phyloP scores from a whole-genome alignment of 2,888 invertebrate genomes.

The Cosmopolites sordidus region DNA sequence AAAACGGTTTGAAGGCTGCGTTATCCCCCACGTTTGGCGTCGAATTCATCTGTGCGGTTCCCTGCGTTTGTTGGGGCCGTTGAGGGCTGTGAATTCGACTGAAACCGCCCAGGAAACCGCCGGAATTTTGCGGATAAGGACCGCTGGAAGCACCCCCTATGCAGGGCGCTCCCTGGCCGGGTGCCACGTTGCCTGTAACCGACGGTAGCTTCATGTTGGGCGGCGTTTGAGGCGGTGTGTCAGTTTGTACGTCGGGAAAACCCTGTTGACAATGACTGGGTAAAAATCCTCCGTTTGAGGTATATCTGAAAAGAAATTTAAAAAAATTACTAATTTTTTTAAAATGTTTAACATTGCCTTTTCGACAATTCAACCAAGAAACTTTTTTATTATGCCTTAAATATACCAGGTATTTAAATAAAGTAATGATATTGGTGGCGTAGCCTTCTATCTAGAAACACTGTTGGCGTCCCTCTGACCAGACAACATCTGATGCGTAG shows the following conservation, averaged over 20 bases:
- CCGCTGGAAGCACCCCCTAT: conserved; percentile 52
- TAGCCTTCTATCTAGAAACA: no score
- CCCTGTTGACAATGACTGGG: conserved; percentile 63
- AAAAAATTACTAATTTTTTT: neutral
- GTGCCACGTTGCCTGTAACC: conserved; percentile 63
- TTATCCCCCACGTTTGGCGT: conserved; percentile 49
- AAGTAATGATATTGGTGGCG: no score
- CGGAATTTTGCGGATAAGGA: conserved; percentile 53
- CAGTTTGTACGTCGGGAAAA: conserved; percentile 82
- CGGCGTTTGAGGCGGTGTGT: conserved; percentile 91
- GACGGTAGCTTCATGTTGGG: conserved; percentile 89
- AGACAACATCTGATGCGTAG: no score
- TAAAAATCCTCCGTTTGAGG: conserved; percentile 56
- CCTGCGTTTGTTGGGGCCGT: conserved; percentile 49
- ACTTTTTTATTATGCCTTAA: no score
- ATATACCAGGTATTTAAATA: no score
- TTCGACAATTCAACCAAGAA: no score
- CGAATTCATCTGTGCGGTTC: conserved; percentile 33
- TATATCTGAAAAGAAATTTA: conserved; percentile 15
- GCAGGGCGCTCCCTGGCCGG: conserved; percentile 49
- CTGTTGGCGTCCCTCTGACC: no score
- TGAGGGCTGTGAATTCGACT: conserved; percentile 48
- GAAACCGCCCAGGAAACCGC: conserved; percentile 46
- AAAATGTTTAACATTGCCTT: no score
- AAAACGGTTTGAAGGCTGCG: conserved; percentile 84